Conservation (phyloP, 2,113 vertebrate species). For the Ceyx melanurus region DNA sequence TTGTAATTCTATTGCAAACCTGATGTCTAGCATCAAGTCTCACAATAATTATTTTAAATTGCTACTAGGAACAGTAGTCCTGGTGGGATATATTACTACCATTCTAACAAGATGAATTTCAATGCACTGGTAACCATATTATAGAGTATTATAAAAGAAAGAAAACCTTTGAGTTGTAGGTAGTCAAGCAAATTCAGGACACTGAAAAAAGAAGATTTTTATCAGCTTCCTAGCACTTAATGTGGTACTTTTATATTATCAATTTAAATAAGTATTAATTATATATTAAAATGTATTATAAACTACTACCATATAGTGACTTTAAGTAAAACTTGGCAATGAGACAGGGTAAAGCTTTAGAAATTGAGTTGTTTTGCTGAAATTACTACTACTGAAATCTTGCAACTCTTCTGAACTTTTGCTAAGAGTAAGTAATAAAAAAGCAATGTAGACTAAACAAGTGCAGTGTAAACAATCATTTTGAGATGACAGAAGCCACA, state of each 20-base stretch:
- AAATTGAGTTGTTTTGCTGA: constrained; percentile 16
- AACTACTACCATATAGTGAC: neutral
- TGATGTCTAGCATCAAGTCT: constrained; percentile 93
- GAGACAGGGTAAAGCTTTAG: constrained; percentile 6
- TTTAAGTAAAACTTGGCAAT: constrained; percentile 12
- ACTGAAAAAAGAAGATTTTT: constrained; percentile 66
- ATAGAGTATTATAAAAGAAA: constrained; percentile 80
- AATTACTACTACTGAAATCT: neutral
- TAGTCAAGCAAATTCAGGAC: constrained; percentile 69
- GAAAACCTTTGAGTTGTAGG: constrained; percentile 76
- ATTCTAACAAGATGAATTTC: constrained; percentile 92
- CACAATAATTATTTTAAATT: constrained; percentile 99
- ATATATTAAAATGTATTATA: constrained; percentile 42
- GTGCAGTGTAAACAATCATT: neutral
- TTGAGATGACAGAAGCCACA: neutral
- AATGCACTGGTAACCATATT: constrained; percentile 84
- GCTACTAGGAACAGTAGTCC: constrained; percentile 91
- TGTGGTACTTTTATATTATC: constrained; percentile 41
- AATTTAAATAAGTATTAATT: constrained; percentile 59
- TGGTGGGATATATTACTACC: constrained; percentile 95
- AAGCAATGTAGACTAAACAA: neutral
- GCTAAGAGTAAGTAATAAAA: neutral
- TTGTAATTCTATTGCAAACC: constrained; percentile 91
- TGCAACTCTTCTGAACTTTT: neutral
- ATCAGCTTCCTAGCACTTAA: constrained; percentile 61